Base-by-base conservation (phyloP, 2,797 vertebrate genomes). In the Fringilla coelebs region DNA sequence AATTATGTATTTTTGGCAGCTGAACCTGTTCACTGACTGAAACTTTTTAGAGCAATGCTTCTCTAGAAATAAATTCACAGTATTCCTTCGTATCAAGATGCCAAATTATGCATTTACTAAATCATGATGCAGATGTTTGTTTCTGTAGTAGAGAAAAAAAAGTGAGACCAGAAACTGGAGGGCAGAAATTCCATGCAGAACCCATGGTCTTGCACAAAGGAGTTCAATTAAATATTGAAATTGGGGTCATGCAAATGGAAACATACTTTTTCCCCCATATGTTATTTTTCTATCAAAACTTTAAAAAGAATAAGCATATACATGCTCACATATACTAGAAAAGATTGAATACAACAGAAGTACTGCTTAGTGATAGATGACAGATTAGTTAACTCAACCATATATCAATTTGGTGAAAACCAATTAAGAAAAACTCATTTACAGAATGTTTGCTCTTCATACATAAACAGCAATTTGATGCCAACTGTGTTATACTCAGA, bases 271-370 rank as follows among this genome's bases (percentile, higher is more conserved):
- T 10, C 0, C 60, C 20, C 82, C 73, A 81, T 85, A 90, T 72
- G 74, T 89, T 95, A 89, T 95, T 97, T 96, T 91, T 58, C 58
- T 84, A 95, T 87, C 40, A 78, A 72, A 96, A 76, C 52, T 90
- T 77, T 40, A 76, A 94, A 93, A 77, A 82, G 51, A 95, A 6
- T 38, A 60, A 65, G 18, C 20, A 68, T 34, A 88, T 61, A 89
- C n/a, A 60, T 36, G 58, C 13, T 82, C 63, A 76, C n/a, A 91
- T 28, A 13, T 22, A 60, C 77, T n/a, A 65, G 34, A 18, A 60
- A 63, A 49, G 34, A 55, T 4, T 32, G 38, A 71, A 43, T 51
- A 54, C 57, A 84, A 51, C 22, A 63, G 24, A 82, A 85, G 51
- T 46, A 77, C 10, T 5, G 3, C 58, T 79, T 65, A 36, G 61